These are phyloP conservation scores for Cheilosia variabilis DNA, from an alignment of 2,888 invertebrate species.

Conservation along the genomic window DNA sequence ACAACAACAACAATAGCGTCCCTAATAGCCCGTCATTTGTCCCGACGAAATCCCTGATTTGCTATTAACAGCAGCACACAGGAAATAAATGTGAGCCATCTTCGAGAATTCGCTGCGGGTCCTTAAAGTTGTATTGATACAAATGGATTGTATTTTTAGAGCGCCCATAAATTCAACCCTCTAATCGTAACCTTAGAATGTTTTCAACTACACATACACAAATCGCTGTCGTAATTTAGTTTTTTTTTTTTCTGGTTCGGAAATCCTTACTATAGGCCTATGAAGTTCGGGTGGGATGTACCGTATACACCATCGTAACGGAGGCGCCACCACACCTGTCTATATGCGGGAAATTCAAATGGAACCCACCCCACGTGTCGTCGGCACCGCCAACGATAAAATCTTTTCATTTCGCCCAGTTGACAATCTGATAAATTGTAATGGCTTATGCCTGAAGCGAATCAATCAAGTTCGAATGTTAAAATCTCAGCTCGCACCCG, in stretches of 20 bases:
- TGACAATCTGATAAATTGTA: slow-evolving; percentile 71
- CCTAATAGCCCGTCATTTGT: slow-evolving; percentile 70
- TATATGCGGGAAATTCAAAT: slow-evolving; percentile 26
- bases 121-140: slow-evolving; percentile 70
- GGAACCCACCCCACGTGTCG: slow-evolving; percentile 26
- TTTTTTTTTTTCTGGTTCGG: background rate
- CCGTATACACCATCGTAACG: slow-evolving; percentile 1
- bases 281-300: background rate
- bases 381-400: slow-evolving; percentile 42
- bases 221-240: slow-evolving; percentile 50
- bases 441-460: slow-evolving; percentile 60
- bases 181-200: slow-evolving; percentile 45
- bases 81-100: slow-evolving; percentile 65
- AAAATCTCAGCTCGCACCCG: slow-evolving; percentile 39
- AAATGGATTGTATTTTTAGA: slow-evolving; percentile 73
- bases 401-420: slow-evolving; percentile 57
- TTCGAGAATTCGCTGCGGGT: slow-evolving; percentile 38
- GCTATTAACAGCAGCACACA: slow-evolving; percentile 65
- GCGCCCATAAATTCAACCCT: slow-evolving; percentile 68
- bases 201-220: slow-evolving; percentile 49
- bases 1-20: slow-evolving; percentile 16
- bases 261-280: slow-evolving; percentile 29
- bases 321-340: slow-evolving; percentile 38
- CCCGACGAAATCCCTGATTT: slow-evolving; percentile 66
- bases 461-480: slow-evolving; percentile 62